Evolutionary conservation across 1,140 invertebrate species (phyloP), one percentile per base, ranked within the genome.

Genomic region (Rhyzopertha dominica): DNA sequence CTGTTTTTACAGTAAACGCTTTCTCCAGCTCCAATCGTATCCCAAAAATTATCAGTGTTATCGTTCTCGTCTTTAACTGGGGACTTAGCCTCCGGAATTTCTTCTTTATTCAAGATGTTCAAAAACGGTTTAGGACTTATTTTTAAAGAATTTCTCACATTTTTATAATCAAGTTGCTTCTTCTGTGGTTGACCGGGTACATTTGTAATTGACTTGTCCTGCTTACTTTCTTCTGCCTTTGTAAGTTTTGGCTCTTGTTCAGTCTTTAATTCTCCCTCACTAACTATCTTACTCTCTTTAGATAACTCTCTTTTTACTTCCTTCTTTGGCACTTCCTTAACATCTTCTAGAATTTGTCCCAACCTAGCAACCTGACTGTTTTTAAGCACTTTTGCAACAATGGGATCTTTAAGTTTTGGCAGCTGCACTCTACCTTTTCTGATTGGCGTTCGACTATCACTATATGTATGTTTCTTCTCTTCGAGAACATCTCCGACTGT

Each of bases 21-120:
- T 66, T 75, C 74, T 47, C 72, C 59, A 59, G 74, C 71, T 29
- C 71, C 72, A 51, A 74, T 73, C 63, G 65, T 69, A 43, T 66
- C 65, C 74, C 73, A 76, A 66, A 76, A 75, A 49, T 74, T 71
- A 18, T 65, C 68, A 49, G 36, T 36, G 18, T 42, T 49, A 28
- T 51, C 16, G 22, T 51, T 54, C 35, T 51, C 44, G 5, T 50
- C 51, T 31, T 50, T 56, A 5, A 36, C n/a, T 24, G 42, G 13
- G n/a, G n/a, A n/a, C n/a, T n/a, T n/a, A n/a, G n/a, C n/a, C n/a
- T n/a, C n/a, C n/a, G n/a, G n/a, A n/a, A n/a, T n/a, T n/a, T n/a
- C n/a, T n/a, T n/a, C n/a, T n/a, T n/a, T n/a, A n/a, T n/a, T n/a
- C n/a, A n/a, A n/a, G n/a, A n/a, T n/a, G n/a, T n/a, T n/a, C n/a